Conservation (phyloP, 2,113 vertebrate genomes). For the Mixornis gularis region DNA sequence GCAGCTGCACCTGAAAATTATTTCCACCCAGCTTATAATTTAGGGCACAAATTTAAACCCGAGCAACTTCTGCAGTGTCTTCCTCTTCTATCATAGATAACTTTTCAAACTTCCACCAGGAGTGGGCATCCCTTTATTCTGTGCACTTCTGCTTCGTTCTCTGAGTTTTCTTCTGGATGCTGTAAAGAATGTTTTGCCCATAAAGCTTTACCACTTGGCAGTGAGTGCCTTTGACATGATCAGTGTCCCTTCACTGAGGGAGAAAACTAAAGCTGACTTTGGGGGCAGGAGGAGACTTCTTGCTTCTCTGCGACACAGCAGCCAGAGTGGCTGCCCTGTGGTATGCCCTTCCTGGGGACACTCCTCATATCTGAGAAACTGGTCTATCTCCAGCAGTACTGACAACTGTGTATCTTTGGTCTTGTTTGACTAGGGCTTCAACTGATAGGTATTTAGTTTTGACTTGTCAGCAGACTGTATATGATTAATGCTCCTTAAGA, state of each 20-base stretch:
- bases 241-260: background rate
- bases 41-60: background rate
- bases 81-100: background rate
- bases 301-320: background rate
- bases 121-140: background rate
- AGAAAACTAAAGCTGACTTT: too few species aligned
- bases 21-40: background rate
- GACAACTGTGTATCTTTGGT: background rate
- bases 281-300: background rate
- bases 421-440: background rate
- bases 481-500: background rate
- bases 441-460: background rate
- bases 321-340: background rate
- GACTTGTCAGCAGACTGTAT: background rate
- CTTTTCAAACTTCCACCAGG: background rate
- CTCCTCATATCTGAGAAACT: background rate
- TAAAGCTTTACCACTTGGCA: background rate
- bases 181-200: background rate
- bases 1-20: background rate
- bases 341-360: background rate
- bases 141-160: background rate
- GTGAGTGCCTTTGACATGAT: background rate
- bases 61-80: background rate
- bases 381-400: background rate
- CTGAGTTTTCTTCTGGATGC: rapidly evolving